Base-by-base conservation (phyloP, 1,140 invertebrate species). In the Drosophila littoralis region DNA sequence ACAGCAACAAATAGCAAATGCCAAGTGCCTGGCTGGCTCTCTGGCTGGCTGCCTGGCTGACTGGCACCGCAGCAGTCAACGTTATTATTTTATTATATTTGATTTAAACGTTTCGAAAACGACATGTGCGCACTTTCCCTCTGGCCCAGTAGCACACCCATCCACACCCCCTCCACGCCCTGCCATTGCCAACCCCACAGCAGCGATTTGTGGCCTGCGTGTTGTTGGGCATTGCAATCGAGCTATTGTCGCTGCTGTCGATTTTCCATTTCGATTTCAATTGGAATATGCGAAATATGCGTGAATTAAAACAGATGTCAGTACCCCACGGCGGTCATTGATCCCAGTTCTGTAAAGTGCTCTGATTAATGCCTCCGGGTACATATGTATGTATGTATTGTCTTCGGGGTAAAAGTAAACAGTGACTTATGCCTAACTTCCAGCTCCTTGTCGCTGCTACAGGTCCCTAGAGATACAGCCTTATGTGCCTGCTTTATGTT, bases 221-320 rank as follows among this genome's bases (percentile, higher is more conserved):
- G 40, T 13, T 42, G 40, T n/a, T 42, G 40, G 40, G 40, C 40
- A 13, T 7, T 51, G 50, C 46, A 60, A 79, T 67, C 40, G 66
- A 51, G 57, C 69, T 74, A 66, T 74, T 79, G 67, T 78, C 64
- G 67, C 57, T 63, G 60, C 74, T 82, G 67, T 79, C 77, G 77
- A 71, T 81, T 70, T 73, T 61, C 67, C 45, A 66, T 58, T 57
- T 70, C 57, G 35, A 60, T 57, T 67, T 66, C 58, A 65, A 68
- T 65, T 70, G 70, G 13, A 59, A 75, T 77, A 17, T 52, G 68
- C 61, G 61, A 76, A 75, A 54, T 75, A 46, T 76, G 71, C 65
- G 74, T 78, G 68, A 86, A 86, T 82, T 67, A 70, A 79, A 86
- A 57, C 82, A 86, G 82, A 86, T 86, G 82, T 86, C 73, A 65